Evolutionary conservation across 2,888 invertebrate species (phyloP).

Genomic region (Exephanes ischioxanthus): DNA sequence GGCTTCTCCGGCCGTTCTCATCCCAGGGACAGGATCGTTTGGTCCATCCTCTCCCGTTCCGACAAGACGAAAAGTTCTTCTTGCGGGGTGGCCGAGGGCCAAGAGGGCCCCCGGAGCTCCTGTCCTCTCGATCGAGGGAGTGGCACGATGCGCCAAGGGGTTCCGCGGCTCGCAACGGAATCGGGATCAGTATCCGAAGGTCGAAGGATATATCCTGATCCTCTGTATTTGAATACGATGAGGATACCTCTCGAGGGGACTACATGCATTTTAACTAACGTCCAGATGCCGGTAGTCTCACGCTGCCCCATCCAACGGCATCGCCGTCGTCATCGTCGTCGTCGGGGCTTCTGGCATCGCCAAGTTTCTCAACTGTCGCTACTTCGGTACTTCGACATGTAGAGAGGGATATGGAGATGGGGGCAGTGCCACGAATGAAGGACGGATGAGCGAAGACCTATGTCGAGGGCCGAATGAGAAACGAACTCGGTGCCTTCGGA

Average conservation of each 20-base stretch:
- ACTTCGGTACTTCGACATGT: conserved; percentile 67
- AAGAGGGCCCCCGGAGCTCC: conserved; percentile 53
- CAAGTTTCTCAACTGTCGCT: conserved; percentile 84
- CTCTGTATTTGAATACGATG: conserved; percentile 84
- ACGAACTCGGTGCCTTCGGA: conserved; percentile 46
- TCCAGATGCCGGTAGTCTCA: conserved; percentile 83
- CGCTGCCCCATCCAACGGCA: conserved; percentile 79
- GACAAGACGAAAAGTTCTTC: conserved; percentile 83
- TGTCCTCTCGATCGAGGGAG: conserved; percentile 31
- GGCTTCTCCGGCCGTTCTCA: conserved; percentile 57
- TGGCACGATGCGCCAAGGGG: conserved; percentile 60
- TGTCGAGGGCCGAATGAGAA: conserved; percentile 52
- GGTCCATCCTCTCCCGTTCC: conserved; percentile 46
- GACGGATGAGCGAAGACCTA: conserved; percentile 40
- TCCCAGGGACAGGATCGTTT: conserved; percentile 62
- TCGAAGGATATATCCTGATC: conserved; percentile 83
- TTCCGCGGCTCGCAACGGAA: conserved; percentile 76
- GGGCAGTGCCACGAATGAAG: conserved; percentile 56
- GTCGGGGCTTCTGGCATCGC: conserved; percentile 76
- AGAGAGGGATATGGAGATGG: conserved; percentile 60
- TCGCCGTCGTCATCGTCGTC: conserved; percentile 51
- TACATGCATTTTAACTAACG: conserved; percentile 85
- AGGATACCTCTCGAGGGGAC: conserved; percentile 79
- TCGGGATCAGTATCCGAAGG: conserved; percentile 82
- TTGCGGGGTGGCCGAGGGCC: conserved; percentile 68